phyloP scores from a whole-genome alignment of 1,140 invertebrate species.

The Trachymyrmex septentrionalis region DNA sequence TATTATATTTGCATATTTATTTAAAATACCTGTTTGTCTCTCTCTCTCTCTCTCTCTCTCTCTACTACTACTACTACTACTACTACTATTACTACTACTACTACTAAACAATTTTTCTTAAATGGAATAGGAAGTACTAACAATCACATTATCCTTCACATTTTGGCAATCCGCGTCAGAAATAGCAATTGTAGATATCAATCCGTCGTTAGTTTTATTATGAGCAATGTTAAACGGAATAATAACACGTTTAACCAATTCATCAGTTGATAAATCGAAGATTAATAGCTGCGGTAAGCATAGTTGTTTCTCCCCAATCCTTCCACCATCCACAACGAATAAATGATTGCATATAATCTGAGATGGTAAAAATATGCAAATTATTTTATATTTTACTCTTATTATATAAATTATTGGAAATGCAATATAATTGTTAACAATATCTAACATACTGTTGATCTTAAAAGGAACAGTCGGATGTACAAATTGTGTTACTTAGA shows the following conservation, averaged over 20 bases:
- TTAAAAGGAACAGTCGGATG: background rate
- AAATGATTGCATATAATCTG: constrained; percentile 20
- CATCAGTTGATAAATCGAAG: constrained; percentile 41
- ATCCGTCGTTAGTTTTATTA: background rate
- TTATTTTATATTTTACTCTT: background rate
- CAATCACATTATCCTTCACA: background rate
- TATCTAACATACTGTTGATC: background rate
- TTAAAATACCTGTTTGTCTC: background rate
- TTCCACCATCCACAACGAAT: constrained; percentile 25
- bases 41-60: background rate
- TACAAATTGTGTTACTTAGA: background rate
- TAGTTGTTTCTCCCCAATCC: background rate
- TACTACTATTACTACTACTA: no score
- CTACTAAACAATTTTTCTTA: background rate
- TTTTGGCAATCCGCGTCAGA: background rate
- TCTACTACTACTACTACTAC: no score
- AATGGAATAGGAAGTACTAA: background rate
- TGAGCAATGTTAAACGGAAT: background rate
- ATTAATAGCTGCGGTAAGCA: constrained; percentile 4
- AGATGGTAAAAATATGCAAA: background rate
- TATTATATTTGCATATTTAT: background rate
- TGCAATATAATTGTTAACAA: background rate
- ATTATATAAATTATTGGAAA: background rate
- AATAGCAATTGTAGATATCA: background rate
- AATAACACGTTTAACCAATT: background rate